Conservation (phyloP, 2,888 invertebrate species). For the Brenthis hecate region DNA sequence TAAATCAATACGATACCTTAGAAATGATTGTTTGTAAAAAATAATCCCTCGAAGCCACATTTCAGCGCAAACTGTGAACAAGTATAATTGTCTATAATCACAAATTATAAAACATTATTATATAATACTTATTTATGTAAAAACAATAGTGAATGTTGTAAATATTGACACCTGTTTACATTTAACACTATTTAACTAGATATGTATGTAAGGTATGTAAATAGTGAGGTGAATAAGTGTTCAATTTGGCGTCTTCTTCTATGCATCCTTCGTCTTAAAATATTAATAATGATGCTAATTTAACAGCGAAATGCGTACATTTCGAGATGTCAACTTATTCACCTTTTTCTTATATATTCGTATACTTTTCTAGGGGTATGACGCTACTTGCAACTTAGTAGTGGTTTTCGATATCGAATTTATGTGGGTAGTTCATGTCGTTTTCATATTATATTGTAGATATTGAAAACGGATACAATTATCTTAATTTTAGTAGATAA, state of each 20-base stretch:
- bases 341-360: conserved; percentile 12
- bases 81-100: conserved; percentile 73
- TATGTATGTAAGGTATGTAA: not conserved
- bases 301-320: too few relatives aligned
- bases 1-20: conserved; percentile 30
- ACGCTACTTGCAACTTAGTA: conserved; percentile 21
- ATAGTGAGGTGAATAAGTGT: conserved; percentile 12
- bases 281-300: too few relatives aligned
- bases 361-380: conserved; percentile 11
- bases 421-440: conserved; percentile 32
- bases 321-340: conserved; percentile 5
- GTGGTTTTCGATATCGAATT: conserved; percentile 37
- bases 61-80: conserved; percentile 50
- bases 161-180: conserved; percentile 39
- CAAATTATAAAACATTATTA: conserved; percentile 58
- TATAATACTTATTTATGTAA: conserved; percentile 35
- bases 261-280: too few relatives aligned
- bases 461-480: conserved; percentile 1
- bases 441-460: conserved; percentile 22
- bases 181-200: conserved; percentile 21
- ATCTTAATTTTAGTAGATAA: conserved; percentile 1
- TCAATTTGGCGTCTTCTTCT: not conserved
- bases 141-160: conserved; percentile 36
- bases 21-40: conserved; percentile 34
- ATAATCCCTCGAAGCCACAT: conserved; percentile 50